phyloP scores from a whole-genome alignment of 2,113 vertebrate genomes.

The Ageneiosus marmoratus region DNA sequence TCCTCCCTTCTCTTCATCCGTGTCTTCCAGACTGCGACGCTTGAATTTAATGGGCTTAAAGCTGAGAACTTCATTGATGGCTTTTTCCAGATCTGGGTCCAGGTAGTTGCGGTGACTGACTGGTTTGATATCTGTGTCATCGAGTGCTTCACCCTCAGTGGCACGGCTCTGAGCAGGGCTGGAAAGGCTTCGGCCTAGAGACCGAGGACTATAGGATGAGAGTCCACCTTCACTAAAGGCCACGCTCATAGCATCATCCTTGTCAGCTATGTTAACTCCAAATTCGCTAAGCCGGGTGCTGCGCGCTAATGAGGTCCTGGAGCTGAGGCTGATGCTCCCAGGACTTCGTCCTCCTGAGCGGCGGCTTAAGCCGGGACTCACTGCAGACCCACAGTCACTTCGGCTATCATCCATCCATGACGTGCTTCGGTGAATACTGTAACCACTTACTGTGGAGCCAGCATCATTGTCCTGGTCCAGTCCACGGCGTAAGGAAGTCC shows the following conservation, averaged over 20 bases:
- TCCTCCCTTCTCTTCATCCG: slow-evolving; percentile 65
- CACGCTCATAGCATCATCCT: slow-evolving; percentile 71
- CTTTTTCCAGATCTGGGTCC: slow-evolving; percentile 91
- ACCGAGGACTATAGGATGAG: slow-evolving; percentile 77
- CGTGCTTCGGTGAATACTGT: slow-evolving; percentile 77
- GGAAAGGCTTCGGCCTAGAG: slow-evolving; percentile 82
- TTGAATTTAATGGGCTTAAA: slow-evolving; percentile 86
- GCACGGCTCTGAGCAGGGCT: slow-evolving; percentile 79
- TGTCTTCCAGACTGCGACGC: slow-evolving; percentile 83
- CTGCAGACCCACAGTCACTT: slow-evolving; percentile 52
- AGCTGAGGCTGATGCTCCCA: slow-evolving; percentile 61
- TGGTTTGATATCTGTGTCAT: slow-evolving; percentile 64
- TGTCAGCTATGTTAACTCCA: slow-evolving; percentile 69
- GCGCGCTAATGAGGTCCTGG: slow-evolving; percentile 78
- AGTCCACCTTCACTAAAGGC: slow-evolving; percentile 70
- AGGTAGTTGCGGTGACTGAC: slow-evolving; percentile 85
- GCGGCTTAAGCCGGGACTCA: slow-evolving; percentile 62
- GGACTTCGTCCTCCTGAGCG: slow-evolving; percentile 62
- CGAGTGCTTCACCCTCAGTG: slow-evolving; percentile 44
- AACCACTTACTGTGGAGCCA: slow-evolving; percentile 79
- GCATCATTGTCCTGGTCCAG: slow-evolving; percentile 78
- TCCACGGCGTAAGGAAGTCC: slow-evolving; percentile 76
- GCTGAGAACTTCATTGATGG: slow-evolving; percentile 93
- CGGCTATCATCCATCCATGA: slow-evolving; percentile 79
- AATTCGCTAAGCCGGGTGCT: slow-evolving; percentile 83